Base-by-base conservation (phyloP, 2,888 invertebrate genomes). In the Podotricha telesiphe region DNA sequence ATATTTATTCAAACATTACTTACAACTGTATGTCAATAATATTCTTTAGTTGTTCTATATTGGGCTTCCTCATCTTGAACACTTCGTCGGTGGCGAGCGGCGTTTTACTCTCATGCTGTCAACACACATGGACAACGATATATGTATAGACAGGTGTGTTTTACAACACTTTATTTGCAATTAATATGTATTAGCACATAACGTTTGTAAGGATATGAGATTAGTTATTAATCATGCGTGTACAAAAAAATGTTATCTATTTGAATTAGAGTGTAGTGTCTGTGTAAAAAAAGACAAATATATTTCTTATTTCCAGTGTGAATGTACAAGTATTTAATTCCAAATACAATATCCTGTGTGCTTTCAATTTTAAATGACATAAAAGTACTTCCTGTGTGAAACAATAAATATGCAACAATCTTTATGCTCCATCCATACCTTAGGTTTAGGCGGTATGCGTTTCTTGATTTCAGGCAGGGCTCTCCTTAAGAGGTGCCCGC, bases 401-500 rank as follows among this genome's bases (percentile, higher is more conserved):
- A n/a, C n/a, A n/a, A n/a, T n/a, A n/a, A n/a, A n/a, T n/a, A n/a
- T n/a, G n/a, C n/a, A n/a, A n/a, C n/a, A n/a, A n/a, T n/a, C n/a
- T n/a, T n/a, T n/a, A n/a, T n/a, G n/a, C n/a, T n/a, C n/a, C n/a
- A n/a, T n/a, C n/a, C 34, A 28, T 62, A 65, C 69, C 61, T 73
- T 79, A 0, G 75, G 78, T 59, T 68, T 77, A 13, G 70, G 67
- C 3, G 67, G 75, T 40, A 76, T 82, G 13, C 70, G 78, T 65
- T 72, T 79, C 74, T 82, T 88, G 74, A 94, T 78, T 19, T 92
- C 93, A 0, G 91, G 93, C 70, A 94, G 92, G 71, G 89, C 85
- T 79, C 93, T 91, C 72, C 96, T 88, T 0, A 95, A 91, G 48
- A 95, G 83, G 76, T 93, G 94, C 0, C 97, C 97, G 28, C 96